Conservation (phyloP, 2,797 vertebrate species). For the Cebuella pygmaea region DNA sequence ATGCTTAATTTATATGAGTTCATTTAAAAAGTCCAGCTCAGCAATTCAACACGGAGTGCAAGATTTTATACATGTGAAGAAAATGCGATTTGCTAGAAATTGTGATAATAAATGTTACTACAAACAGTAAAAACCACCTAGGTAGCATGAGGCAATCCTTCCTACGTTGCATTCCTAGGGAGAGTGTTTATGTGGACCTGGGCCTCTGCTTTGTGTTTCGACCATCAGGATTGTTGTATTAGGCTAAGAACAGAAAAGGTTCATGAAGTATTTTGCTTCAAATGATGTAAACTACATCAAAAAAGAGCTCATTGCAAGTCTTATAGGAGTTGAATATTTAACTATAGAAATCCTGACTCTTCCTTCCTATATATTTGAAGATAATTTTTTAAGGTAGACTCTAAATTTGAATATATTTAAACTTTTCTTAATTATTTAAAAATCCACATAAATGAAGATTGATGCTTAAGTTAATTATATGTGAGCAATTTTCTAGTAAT, state of each 20-base stretch:
- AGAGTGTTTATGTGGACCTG: background rate
- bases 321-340: background rate
- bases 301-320: background rate
- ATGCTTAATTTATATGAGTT: background rate
- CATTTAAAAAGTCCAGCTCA: background rate
- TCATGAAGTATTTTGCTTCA: background rate
- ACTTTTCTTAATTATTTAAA: constrained; percentile 11
- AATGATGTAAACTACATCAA: background rate
- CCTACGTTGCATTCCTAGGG: background rate
- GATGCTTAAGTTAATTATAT: constrained; percentile 13
- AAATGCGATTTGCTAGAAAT: background rate
- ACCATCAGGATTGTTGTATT: background rate
- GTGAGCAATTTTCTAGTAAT: background rate
- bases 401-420: background rate
- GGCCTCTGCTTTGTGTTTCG: background rate
- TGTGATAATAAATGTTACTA: background rate
- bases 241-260: background rate
- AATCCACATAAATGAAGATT: background rate
- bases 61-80: background rate
- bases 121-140: background rate
- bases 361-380: background rate
- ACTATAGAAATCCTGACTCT: background rate
- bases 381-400: constrained; percentile 14
- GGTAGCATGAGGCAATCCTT: no score
- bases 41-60: background rate